These are phyloP conservation scores for Hypotaenidia philippensis DNA, from an alignment of 2,797 vertebrate genomes.

Conservation along the genomic window DNA sequence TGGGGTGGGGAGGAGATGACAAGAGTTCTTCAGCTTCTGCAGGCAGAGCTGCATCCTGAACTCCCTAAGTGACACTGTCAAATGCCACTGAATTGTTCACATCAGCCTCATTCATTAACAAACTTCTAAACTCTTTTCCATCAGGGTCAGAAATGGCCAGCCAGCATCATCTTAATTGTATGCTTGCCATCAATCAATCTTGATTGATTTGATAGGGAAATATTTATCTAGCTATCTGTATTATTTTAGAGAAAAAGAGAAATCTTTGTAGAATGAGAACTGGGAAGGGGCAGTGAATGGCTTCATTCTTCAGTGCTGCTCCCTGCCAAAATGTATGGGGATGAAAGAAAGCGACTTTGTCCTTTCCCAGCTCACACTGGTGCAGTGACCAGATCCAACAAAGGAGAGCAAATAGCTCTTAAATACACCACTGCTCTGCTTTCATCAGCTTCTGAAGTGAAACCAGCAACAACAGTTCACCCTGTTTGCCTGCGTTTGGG, in stretches of 20 bases:
- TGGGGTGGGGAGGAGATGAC: no score
- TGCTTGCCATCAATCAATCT: background rate
- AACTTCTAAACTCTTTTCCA: background rate
- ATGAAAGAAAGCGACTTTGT: constrained; percentile 37
- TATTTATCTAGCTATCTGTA: background rate
- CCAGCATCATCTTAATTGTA: background rate
- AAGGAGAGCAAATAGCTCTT: constrained; percentile 51
- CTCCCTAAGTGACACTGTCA: background rate
- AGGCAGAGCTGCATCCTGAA: background rate
- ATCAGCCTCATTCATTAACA: background rate
- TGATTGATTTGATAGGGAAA: constrained; percentile 11
- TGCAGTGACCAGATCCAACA: constrained; percentile 36
- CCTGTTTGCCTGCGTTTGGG: background rate
- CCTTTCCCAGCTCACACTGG: constrained; percentile 22
- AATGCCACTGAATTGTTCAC: background rate
- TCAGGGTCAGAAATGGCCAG: background rate
- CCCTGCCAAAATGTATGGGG: constrained; percentile 41
- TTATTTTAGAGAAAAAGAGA: background rate
- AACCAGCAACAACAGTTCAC: background rate
- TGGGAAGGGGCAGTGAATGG: constrained; percentile 14
- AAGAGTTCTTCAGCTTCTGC: background rate
- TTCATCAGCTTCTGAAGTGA: constrained; percentile 44
- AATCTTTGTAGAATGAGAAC: background rate
- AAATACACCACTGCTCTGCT: background rate
- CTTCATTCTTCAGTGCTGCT: constrained; percentile 38